Evolutionary conservation across 1,140 invertebrate species (phyloP).

Genomic region (Euwallacea similis): DNA sequence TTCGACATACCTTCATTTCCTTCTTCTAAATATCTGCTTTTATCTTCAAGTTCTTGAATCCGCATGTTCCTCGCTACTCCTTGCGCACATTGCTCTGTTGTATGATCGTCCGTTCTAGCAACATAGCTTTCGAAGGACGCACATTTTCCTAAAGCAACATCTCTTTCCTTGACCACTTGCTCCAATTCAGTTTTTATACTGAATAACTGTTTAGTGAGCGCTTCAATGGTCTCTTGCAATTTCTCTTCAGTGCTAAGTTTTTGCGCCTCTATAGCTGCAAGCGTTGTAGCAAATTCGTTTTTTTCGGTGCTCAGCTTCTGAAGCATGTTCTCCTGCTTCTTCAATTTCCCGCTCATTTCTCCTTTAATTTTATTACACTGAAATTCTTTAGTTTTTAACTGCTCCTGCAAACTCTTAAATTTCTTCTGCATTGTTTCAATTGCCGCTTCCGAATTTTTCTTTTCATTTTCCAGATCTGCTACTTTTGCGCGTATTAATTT

Average conservation of each 20-base stretch:
- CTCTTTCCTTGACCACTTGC: constrained; percentile 12
- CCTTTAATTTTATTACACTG: constrained; percentile 47
- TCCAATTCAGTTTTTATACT: constrained; percentile 16
- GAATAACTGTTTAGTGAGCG: constrained; percentile 13
- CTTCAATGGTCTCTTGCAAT: constrained; percentile 23
- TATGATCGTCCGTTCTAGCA: constrained; percentile 23
- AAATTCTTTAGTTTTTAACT: constrained; percentile 40
- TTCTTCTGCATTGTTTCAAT: constrained; percentile 37
- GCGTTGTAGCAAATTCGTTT: constrained; percentile 45
- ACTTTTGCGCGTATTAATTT: constrained; percentile 40
- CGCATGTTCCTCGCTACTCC: constrained; percentile 40
- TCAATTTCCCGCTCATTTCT: constrained; percentile 44
- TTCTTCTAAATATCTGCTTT: constrained; percentile 35
- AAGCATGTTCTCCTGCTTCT: constrained; percentile 44
- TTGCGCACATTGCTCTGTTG: constrained; percentile 40
- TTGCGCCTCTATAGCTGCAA: constrained; percentile 33
- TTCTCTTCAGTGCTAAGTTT: constrained; percentile 15
- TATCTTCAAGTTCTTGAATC: constrained; percentile 45
- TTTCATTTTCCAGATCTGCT: constrained; percentile 40
- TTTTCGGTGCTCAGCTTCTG: constrained; percentile 46
- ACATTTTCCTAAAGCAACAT: constrained; percentile 35
- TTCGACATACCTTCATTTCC: constrained; percentile 17
- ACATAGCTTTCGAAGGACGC: constrained; percentile 34
- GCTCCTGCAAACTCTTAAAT: constrained; percentile 39
- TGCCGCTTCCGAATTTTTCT: constrained; percentile 33